Base-by-base conservation (phyloP, 2,113 vertebrate genomes). In the Steatornis caripensis region DNA sequence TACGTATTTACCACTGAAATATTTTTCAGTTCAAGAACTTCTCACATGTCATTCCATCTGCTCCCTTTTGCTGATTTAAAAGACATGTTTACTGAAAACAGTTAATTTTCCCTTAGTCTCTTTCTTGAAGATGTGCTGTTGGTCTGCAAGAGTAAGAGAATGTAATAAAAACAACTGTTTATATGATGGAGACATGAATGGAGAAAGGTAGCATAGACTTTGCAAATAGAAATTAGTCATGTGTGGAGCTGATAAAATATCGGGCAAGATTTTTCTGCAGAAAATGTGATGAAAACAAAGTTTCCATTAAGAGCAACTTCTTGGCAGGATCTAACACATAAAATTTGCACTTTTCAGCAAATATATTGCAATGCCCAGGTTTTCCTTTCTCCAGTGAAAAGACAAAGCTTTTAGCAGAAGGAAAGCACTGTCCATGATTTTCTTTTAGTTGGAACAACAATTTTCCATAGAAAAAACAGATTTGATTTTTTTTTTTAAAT, bases 21-120 rank as follows among this genome's bases (percentile, higher is more conserved):
- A 75, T 90, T 90, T 96, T 91, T 92, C 86, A 49, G 87, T 76
- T 97, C 76, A 83, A 62, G n/a, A 71, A 84, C 22, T 27, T 91
- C 74, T 91, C 49, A 54, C 60, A 55, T 95, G 54, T 91, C 68
- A 54, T 65, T 32, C 64, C 76, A 60, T 93, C 74, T 95, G 72
- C 80, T 95, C 77, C 84, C 16, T 77, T 82, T 86, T 75, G 62
- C 34, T 62, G 74, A 57, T 89, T 89, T 87, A 79, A 94, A 91
- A 45, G 65, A 72, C 20, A 26, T n/a, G 13, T 43, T 30, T 86
- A 77, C 54, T 43, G 84, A 45, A 62, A 76, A 74, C 46, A 32
- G 11, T 30, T 76, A 32, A 48, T 93, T 69, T 23, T 16, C 43
- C 39, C 5, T 62, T 39, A 11, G 13, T 43, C 37, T 70, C 16